phyloP scores from a whole-genome alignment of 2,888 invertebrate species.

The Tetanocera ferruginea region DNA sequence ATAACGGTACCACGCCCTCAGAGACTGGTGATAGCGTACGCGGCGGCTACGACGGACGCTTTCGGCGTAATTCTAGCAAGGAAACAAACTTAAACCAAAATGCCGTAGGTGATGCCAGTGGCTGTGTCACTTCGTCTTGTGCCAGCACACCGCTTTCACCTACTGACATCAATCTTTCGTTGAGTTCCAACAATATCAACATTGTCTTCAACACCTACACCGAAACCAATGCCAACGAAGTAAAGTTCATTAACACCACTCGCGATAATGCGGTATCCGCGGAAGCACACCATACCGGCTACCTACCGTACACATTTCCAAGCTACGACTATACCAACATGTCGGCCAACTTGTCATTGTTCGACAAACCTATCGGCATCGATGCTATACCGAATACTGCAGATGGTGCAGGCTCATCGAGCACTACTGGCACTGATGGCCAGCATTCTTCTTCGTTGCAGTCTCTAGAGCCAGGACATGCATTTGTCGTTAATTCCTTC shows the following conservation, averaged over 20 bases:
- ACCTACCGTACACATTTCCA: conserved; percentile 65
- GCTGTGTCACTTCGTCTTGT: conserved; percentile 44
- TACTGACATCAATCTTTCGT: conserved; percentile 67
- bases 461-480: conserved; percentile 48
- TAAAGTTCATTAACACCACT: conserved; percentile 68
- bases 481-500: conserved; percentile 52
- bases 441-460: conserved; percentile 62
- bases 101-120: conserved; percentile 38
- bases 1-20: conserved; percentile 49
- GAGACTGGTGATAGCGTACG: conserved; percentile 51
- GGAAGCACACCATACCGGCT: conserved; percentile 65
- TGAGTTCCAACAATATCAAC: conserved; percentile 69
- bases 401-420: conserved; percentile 35
- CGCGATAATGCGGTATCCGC: conserved; percentile 56
- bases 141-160: conserved; percentile 59
- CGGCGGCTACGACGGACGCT: conserved; percentile 54
- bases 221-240: conserved; percentile 66
- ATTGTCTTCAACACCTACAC: conserved; percentile 58
- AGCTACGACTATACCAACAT: conserved; percentile 68
- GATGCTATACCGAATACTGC: conserved; percentile 59
- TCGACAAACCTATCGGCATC: conserved; percentile 66
- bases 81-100: conserved; percentile 69
- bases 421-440: conserved; percentile 50
- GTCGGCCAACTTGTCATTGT: conserved; percentile 66
- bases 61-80: conserved; percentile 62